These are phyloP conservation scores for Flexamia atlantica DNA, from an alignment of 2,888 invertebrate genomes.

Conservation along the genomic window DNA sequence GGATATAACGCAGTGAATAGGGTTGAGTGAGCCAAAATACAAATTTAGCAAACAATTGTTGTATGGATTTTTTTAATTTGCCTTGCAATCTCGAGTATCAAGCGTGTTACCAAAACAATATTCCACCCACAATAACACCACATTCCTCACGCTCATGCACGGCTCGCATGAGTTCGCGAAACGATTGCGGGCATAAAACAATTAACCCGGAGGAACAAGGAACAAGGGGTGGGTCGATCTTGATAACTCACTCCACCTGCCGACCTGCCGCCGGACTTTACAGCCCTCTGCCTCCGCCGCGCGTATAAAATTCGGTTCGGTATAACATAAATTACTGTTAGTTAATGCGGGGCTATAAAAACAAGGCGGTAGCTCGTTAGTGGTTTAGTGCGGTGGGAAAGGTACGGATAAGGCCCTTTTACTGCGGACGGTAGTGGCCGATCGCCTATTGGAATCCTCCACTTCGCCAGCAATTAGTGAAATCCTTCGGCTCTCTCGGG, in stretches of 20 bases:
- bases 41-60: too few species aligned
- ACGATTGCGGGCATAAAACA: conserved; percentile 44
- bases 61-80: too few species aligned
- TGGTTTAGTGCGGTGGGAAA: conserved; percentile 60
- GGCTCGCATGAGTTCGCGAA: conserved; percentile 8
- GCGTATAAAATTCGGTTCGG: conserved; percentile 62
- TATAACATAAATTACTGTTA: conserved; percentile 63
- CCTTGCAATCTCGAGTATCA: too few species aligned
- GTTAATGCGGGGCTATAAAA: conserved; percentile 63
- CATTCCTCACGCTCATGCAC: neutral
- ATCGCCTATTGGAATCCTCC: neutral
- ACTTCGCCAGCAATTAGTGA: neutral
- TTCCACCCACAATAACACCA: too few species aligned
- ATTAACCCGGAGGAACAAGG: neutral
- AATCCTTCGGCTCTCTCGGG: too few species aligned
- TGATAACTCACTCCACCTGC: conserved; percentile 45
- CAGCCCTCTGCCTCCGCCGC: conserved; percentile 38
- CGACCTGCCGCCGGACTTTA: conserved; percentile 39
- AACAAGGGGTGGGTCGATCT: conserved; percentile 5
- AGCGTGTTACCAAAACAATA: too few species aligned
- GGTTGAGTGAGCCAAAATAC: too few species aligned
- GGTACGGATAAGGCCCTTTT: conserved; percentile 58
- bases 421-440: conserved; percentile 56
- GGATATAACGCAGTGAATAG: too few species aligned
- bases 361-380: conserved; percentile 61